Conservation (phyloP, 2,888 invertebrate species). For the Thalpophila matura region DNA sequence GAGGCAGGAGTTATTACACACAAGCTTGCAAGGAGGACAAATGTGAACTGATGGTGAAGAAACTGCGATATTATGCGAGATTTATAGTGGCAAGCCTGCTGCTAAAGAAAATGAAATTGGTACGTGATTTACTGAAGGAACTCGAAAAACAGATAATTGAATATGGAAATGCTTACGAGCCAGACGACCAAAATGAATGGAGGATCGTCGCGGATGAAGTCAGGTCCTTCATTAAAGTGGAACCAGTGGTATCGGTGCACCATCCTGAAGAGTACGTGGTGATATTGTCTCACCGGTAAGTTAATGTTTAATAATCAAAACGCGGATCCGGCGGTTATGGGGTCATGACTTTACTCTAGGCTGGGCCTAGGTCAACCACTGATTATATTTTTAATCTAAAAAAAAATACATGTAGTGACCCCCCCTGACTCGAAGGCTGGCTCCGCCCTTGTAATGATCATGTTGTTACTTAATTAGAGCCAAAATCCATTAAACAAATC, state of each 20-base stretch:
- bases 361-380: no score
- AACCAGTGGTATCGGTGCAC: constrained; percentile 96
- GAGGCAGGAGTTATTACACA: constrained; percentile 98
- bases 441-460: no score
- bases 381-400: no score
- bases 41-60: constrained; percentile 99
- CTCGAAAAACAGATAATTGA: constrained; percentile 98
- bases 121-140: constrained; percentile 97
- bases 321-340: no score
- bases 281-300: constrained; percentile 96
- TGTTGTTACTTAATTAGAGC: no score
- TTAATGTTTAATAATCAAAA: neutral
- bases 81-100: constrained; percentile 99
- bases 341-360: no score
- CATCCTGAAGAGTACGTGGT: constrained; percentile 97
- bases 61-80: constrained; percentile 97
- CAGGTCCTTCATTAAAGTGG: constrained; percentile 98
- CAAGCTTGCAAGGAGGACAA: constrained; percentile 98
- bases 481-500: no score
- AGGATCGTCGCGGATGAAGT: constrained; percentile 98
- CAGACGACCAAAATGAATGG: constrained; percentile 99
- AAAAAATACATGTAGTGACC: no score
- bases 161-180: constrained; percentile 98
- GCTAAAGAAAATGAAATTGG: constrained; percentile 97
- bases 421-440: no score